Base-by-base conservation (phyloP, 35 echinoderm and acorn worm species). In the Acanthaster planci region DNA sequence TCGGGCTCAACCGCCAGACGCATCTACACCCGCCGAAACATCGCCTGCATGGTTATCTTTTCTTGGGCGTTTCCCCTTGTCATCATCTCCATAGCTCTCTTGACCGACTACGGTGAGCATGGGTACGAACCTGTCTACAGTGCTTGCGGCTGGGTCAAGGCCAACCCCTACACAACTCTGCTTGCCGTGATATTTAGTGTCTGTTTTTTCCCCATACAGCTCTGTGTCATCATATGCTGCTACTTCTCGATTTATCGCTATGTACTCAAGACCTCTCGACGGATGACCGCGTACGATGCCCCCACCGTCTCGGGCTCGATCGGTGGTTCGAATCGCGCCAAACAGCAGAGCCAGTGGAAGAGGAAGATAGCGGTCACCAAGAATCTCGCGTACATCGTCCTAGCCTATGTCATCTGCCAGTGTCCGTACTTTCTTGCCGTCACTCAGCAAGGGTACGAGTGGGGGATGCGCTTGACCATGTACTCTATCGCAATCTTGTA, bases 81-180 rank as follows among this genome's bases (percentile, higher is more conserved):
- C 44, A 26, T 86, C 17, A 78, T 75, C 38, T 44, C 51, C 10
- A 36, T 90, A 8, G 83, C 88, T 56, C 55, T 89, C 29, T 38
- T 89, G 5, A 59, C 84, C 1, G 78, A 77, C 29, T 87, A 84
- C 77, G 92, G 92, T 4, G 89, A 80, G 8, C 37, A 90, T 5
- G 92, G 92, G 10, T 94, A 94, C 76, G 77, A 89, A 14, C 57
- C 40, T 18, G 80, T 90, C 22, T 90, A 94, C 78, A 78, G 86
- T 8, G 80, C 84, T 1, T 94, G 92, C 17, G 60, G 81, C 19
- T 83, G 88, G 75, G 82, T 86, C 60, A 90, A 87, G 0, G 16
- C 77, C 3, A 84, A 90, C 42, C 21, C 51, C 23, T 77, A 94
- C 76, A 86, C 92, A 35, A 78, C 89, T 55, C 68, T 57, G 6